Percentiles rank a stretch among this genome's conserved stretches.
Conservation (phyloP, 2,797 vertebrate genomes). For the Adelosebastes latens region DNA sequence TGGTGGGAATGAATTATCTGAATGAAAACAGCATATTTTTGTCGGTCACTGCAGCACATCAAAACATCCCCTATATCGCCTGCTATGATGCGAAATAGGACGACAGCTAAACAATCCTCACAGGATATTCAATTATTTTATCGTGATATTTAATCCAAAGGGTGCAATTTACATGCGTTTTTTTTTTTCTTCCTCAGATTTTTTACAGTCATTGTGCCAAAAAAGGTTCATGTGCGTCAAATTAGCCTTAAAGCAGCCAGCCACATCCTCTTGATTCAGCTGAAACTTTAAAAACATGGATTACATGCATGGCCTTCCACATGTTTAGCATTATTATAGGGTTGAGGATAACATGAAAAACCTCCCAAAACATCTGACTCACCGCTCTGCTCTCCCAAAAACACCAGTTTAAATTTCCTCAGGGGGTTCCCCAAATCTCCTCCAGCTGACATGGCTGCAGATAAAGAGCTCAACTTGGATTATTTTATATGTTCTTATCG, state of each 20-base stretch:
- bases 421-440: slow-evolving; percentile 93
- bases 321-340: slow-evolving; percentile 50
- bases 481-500: slow-evolving; percentile 50
- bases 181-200: slow-evolving; percentile 46
- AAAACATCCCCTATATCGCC: slow-evolving; percentile 65
- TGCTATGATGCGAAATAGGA: slow-evolving; percentile 28
- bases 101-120: neutral
- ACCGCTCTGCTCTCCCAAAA: slow-evolving; percentile 95
- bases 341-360: slow-evolving; percentile 39
- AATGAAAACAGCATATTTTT: slow-evolving; percentile 59
- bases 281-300: slow-evolving; percentile 34
- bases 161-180: slow-evolving; percentile 37
- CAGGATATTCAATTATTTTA: neutral
- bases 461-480: slow-evolving; percentile 59
- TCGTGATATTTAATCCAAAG: slow-evolving; percentile 5
- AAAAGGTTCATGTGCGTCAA: slow-evolving; percentile 35
- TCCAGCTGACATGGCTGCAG: slow-evolving; percentile 88
- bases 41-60: slow-evolving; percentile 78
- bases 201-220: slow-evolving; percentile 36
- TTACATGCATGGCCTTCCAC: slow-evolving; percentile 56
- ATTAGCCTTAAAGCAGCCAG: neutral
- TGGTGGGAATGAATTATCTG: slow-evolving; percentile 29
- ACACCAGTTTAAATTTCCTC: slow-evolving; percentile 95
- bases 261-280: slow-evolving; percentile 18
- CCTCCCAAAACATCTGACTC: slow-evolving; percentile 72